Conservation (phyloP, 2,113 vertebrate genomes). For the Dipodomys spectabilis region DNA sequence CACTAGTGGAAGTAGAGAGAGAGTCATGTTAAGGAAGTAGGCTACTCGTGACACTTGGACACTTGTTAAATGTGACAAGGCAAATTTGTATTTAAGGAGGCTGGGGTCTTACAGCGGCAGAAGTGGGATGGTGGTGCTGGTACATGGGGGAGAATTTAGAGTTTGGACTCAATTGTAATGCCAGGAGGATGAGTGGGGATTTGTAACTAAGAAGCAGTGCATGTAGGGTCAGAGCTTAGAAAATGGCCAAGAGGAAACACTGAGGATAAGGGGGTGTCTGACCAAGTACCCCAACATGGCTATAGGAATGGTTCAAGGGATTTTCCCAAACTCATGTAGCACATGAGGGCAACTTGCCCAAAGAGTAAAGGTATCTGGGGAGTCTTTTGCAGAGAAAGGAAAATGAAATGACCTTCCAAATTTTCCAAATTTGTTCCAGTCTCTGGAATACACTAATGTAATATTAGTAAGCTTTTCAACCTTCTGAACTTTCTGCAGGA, state of each 20-base stretch:
- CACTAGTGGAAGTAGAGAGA: slow-evolving; percentile 8
- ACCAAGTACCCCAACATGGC: neutral
- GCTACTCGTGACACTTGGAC: neutral
- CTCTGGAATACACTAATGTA: neutral
- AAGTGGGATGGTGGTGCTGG: too few species aligned
- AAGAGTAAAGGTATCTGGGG: neutral
- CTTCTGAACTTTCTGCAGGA: slow-evolving; percentile 37
- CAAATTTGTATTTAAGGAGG: neutral
- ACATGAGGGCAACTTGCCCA: neutral
- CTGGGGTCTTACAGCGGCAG: neutral
- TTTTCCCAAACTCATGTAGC: neutral
- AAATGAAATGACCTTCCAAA: neutral
- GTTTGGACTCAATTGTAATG: neutral
- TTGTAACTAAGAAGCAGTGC: neutral
- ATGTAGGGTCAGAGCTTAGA: neutral
- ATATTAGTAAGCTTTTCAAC: slow-evolving; percentile 48
- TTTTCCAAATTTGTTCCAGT: slow-evolving; percentile 15
- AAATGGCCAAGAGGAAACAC: neutral
- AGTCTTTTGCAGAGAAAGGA: neutral
- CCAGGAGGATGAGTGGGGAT: neutral
- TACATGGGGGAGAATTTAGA: neutral
- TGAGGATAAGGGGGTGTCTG: neutral
- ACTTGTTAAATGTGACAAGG: neutral
- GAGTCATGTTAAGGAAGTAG: neutral
- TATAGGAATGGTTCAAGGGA: neutral